A percentile compares a stretch with the other conserved stretches of the same genome.
Conservation (phyloP, 2,888 invertebrate genomes). For the Anorthoa munda region DNA sequence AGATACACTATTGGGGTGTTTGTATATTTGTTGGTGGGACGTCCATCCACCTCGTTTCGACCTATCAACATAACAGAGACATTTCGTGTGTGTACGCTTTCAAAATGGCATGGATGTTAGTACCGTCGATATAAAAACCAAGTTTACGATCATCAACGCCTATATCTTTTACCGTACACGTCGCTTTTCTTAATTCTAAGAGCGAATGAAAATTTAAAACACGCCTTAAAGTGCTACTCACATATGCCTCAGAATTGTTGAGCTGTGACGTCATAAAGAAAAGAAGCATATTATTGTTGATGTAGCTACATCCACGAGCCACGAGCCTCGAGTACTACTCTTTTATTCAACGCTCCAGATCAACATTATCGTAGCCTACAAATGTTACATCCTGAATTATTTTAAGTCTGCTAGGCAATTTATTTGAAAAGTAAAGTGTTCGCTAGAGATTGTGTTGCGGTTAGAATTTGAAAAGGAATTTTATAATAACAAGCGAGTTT, state of each 20-base stretch:
- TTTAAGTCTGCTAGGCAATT: conserved; percentile 53
- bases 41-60: neutral
- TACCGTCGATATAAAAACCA: conserved; percentile 6
- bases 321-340: conserved; percentile 27
- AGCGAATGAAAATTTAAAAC: conserved; percentile 42
- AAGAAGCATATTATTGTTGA: conserved; percentile 57
- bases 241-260: conserved; percentile 34
- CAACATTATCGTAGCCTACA: conserved; percentile 61
- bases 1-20: too few species aligned
- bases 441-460: conserved; percentile 52
- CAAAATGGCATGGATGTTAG: neutral
- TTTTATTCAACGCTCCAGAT: conserved; percentile 62
- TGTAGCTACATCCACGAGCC: conserved; percentile 27
- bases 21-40: neutral
- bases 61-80: neutral
- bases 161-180: conserved; percentile 10
- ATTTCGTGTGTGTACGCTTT: neutral
- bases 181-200: conserved; percentile 28
- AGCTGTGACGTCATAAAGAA: conserved; percentile 58
- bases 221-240: conserved; percentile 47
- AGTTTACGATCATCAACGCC: conserved; percentile 25
- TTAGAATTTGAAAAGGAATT: conserved; percentile 30
- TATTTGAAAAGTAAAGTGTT: conserved; percentile 53
- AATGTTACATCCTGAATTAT: conserved; percentile 60
- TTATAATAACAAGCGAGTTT: conserved; percentile 13